Evolutionary conservation across 1,140 invertebrate genomes (phyloP), one percentile per base, ranked within the genome.

Genomic region (Drosophila pandora): DNA sequence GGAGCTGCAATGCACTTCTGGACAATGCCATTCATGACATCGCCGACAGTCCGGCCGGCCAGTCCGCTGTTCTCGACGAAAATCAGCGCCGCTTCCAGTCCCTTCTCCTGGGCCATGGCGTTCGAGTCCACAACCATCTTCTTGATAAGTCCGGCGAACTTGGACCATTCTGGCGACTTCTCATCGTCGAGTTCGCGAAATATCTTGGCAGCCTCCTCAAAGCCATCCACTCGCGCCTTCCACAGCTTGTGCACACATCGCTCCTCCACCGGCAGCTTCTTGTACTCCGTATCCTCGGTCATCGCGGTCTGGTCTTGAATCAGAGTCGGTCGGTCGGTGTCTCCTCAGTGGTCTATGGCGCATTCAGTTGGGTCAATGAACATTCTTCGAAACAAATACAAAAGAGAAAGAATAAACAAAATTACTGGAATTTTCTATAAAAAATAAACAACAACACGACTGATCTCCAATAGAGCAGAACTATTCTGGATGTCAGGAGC

Each of bases 81-180:
- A 13, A 96, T 95, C 22, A 98, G 91, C 1, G 97, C 95, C 12
- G 97, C 97, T 91, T 99, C 97, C 67, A 99, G 92, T 25, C 97
- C 98, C 93, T 98, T 99, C 91, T 99, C 98, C 92, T 99, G 98
- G 1, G 98, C 98, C 25, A 96, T 95, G 37, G 96, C 98, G 96
- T 99, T 99, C 63, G 95, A 97, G 90, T 99, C 98, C 5, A 94
- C 93, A 0, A 99, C 97, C 94, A 99, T 97, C 92, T 99, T 99
- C 90, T 99, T 99, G 34, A 99, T 94, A n/a, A 99, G 92, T 3
- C 96, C 95, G 1, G 96, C 92, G 93, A 96, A 99, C 92, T 98
- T 98, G 61, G 94, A 95, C 94, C 98, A 99, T 90, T 99, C 98
- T 1, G 97, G 95, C 48, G 96, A 96, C 90, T 99, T 99, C 89